Evolutionary conservation across 2,113 vertebrate genomes (phyloP).

Genomic region (Sus scrofa): DNA sequence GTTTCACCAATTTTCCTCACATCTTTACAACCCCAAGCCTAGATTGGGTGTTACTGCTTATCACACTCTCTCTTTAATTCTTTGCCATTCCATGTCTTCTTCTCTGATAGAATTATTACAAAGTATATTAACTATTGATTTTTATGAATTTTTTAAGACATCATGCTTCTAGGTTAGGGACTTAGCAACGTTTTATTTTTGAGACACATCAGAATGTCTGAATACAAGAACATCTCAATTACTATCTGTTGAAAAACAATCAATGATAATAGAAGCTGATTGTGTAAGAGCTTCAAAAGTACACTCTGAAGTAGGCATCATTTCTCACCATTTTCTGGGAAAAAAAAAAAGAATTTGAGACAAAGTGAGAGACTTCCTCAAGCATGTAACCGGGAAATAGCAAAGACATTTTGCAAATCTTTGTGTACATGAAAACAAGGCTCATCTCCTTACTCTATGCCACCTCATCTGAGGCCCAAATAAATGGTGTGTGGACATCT

Average conservation of each 20-base stretch:
- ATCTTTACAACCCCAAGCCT: not conserved
- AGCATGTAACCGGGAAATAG: not conserved
- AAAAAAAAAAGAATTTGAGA: not conserved
- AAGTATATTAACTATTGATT: not conserved
- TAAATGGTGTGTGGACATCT: not conserved
- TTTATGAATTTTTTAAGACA: not conserved
- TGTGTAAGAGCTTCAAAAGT: not conserved
- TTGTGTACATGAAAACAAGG: not conserved
- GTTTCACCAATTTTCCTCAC: not conserved
- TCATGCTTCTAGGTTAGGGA: not conserved
- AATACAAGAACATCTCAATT: not conserved
- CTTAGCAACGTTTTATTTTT: not conserved
- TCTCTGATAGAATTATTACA: not conserved
- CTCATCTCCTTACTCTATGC: not conserved
- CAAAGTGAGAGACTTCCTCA: not conserved
- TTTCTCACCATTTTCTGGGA: not conserved
- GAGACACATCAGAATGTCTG: not conserved
- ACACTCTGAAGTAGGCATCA: not conserved
- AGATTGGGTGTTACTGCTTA: not conserved
- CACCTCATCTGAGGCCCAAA: not conserved
- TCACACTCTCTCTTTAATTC: not conserved
- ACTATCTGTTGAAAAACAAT: not conserved
- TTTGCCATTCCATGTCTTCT: not conserved
- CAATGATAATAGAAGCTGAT: not conserved
- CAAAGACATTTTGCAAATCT: conserved; percentile 14